Base-by-base conservation (phyloP, 2,113 vertebrate genomes). In the Pomatostomus ruficeps region DNA sequence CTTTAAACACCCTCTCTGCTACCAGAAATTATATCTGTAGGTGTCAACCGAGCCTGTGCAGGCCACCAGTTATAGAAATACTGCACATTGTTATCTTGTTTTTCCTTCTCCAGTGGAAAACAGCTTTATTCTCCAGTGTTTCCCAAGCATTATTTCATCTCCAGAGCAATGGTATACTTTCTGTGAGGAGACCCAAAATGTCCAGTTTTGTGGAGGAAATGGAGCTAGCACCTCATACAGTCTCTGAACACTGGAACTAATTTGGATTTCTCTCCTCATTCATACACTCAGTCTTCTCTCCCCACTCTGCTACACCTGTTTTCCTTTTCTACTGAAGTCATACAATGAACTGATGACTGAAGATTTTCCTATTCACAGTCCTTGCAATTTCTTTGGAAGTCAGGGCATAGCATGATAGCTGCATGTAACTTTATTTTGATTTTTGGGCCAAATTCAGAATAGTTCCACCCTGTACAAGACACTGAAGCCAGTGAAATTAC, bases 201-300 rank as follows among this genome's bases (percentile, higher is more conserved):
- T 85, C 86, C 88, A 19, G 91, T 90, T 84, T 77, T 80, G 55
- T 12, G 7, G 71, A 92, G 85, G 92, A 95, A 96, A 96, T 88
- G 79, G 95, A 90, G 48, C 94, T 96, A 96, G 90, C 95, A 97
- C 95, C 88, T 97, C 95, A 94, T 97, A 96, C 68, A 94, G 72
- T 95, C 93, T 93, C 92, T 6, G 2, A 94, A 91, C 88, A 93
- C 93, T 96, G 96, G 95, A 96, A 96, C 94, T 96, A 95, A 97
- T 97, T 97, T 96, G 92, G 91, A 84, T 94, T 96, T 96, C 95
- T 97, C 94, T 97, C 93, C 93, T 97, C 96, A 96, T 96, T 96
- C 93, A 96, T 96, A 96, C 67, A 88, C 85, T 96, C 94, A 96
- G 88, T 54, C 90, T 96, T 96, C 88, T 96, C 73, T 87, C 71